Evolutionary conservation across 2,797 vertebrate genomes (phyloP).

Genomic region (Lutjanus campechanus): DNA sequence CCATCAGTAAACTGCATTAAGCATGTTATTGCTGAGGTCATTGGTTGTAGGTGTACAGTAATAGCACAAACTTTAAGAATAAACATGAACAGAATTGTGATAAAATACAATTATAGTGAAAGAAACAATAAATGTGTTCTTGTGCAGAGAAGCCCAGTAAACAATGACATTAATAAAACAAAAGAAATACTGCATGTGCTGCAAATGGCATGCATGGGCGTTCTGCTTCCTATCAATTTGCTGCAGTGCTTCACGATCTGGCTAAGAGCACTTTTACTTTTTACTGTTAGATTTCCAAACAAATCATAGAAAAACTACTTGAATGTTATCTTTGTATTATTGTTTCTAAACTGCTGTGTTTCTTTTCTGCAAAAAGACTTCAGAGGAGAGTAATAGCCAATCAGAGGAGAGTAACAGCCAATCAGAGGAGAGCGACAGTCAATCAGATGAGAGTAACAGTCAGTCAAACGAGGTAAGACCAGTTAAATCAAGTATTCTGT

Average conservation of each 20-base stretch:
- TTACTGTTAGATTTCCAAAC: too few relatives aligned
- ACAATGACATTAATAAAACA: neutral
- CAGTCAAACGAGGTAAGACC: constrained; percentile 57
- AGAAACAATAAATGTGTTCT: neutral
- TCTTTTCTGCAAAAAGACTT: constrained; percentile 68
- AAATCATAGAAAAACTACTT: neutral
- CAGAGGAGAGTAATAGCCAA: constrained; percentile 65
- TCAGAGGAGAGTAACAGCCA: constrained; percentile 59
- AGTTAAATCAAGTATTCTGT: neutral
- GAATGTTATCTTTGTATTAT: neutral
- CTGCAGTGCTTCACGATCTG: too few relatives aligned
- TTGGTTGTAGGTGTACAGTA: neutral
- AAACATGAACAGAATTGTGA: neutral
- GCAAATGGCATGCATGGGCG: too few relatives aligned
- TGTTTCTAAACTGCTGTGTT: constrained; percentile 10
- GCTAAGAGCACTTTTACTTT: too few relatives aligned
- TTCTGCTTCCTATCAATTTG: too few relatives aligned
- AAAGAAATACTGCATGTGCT: neutral
- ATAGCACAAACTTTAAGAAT: neutral
- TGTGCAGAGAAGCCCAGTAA: neutral
- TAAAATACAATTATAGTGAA: neutral
- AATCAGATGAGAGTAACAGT: constrained; percentile 67
- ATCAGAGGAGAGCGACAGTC: constrained; percentile 73
- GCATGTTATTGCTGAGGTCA: neutral
- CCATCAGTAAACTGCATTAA: neutral